Evolutionary conservation across 2,888 invertebrate species (phyloP), one percentile per base, ranked within the genome.

Genomic region (Plebejus anna): DNA sequence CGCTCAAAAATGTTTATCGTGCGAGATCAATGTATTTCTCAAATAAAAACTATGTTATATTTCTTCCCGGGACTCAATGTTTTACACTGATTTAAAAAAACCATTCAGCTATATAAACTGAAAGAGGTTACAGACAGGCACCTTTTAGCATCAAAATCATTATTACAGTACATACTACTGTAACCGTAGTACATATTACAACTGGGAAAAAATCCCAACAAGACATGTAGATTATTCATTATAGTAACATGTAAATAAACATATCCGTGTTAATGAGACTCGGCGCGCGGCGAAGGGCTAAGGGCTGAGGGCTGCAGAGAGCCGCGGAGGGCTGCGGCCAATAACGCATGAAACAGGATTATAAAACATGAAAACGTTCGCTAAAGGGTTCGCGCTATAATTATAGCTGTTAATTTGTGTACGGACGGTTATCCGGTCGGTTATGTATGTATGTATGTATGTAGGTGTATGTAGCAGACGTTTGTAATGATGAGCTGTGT

Each of bases 261-360:
- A 77, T 32, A 38, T 42, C n/a, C 76, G 73, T 73, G 73, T 11
- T 55, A 73, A 51, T 73, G 57, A 75, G 79, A 81, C 87, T 88
- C 83, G 79, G 84, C 84, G 78, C 13, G 75, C 81, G 78, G 75
- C 83, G 89, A 89, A 90, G 90, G 89, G 89, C 84, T 82, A 82
- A 79, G 82, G 84, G 89, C 92, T 78, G 89, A 90, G 90, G 89
- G 89, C 84, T 82, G 82, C 79, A 81, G 84, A 13, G 51, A 13
- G 75, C 81, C 78, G 75, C 83, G 89, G 89, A 90, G 90, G 89
- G 89, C 84, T 82, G 82, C 79, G 81, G 84, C 90, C 92, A 93
- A 93, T 93, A 92, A 93, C 89, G 92, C 92, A 92, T 93, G 91
- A 89, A 92, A 93, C 91, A 88, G 88, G 92, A 92, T 92, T 93